A percentile compares a stretch with the other conserved stretches of the same genome.
These are phyloP conservation scores for Siniperca knerii DNA, from an alignment of 2,113 vertebrate species.

Conservation along the genomic window DNA sequence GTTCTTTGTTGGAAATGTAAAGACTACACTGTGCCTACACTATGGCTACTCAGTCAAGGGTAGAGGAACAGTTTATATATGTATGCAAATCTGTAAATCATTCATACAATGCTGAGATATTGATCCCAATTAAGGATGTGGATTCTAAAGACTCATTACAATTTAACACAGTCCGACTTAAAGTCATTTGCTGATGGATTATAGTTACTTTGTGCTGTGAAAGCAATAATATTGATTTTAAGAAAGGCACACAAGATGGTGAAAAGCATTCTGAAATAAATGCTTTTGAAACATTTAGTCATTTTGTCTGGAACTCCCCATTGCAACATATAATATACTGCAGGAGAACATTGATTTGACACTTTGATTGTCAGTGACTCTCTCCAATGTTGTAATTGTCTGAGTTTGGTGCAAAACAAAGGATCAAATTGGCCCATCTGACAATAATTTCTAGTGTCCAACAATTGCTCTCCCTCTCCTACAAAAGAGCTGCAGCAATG, in stretches of 20 bases:
- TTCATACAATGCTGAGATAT: slow-evolving; percentile 27
- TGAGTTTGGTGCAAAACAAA: slow-evolving; percentile 60
- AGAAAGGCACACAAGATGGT: slow-evolving; percentile 24
- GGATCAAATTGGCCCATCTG: slow-evolving; percentile 61
- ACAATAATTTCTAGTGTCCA: slow-evolving; percentile 48
- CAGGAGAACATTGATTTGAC: slow-evolving; percentile 62
- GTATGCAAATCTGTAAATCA: slow-evolving; percentile 27
- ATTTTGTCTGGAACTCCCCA: slow-evolving; percentile 47
- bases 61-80: not conserved
- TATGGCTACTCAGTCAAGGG: not conserved
- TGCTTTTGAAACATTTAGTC: slow-evolving; percentile 53
- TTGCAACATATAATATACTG: slow-evolving; percentile 57
- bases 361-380: slow-evolving; percentile 56
- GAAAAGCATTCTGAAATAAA: slow-evolving; percentile 50
- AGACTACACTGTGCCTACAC: not conserved
- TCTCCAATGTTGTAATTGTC: slow-evolving; percentile 54
- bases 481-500: slow-evolving; percentile 54
- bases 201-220: slow-evolving; percentile 53
- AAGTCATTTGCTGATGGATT: slow-evolving; percentile 49
- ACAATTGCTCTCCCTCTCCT: slow-evolving; percentile 34
- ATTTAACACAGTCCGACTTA: slow-evolving; percentile 49
- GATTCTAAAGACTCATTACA: slow-evolving; percentile 44
- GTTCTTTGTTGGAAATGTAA: not conserved
- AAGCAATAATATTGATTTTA: slow-evolving; percentile 64
- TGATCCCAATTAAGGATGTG: slow-evolving; percentile 51